Conservation (phyloP, 1,140 invertebrate genomes). For the Spodoptera litura region DNA sequence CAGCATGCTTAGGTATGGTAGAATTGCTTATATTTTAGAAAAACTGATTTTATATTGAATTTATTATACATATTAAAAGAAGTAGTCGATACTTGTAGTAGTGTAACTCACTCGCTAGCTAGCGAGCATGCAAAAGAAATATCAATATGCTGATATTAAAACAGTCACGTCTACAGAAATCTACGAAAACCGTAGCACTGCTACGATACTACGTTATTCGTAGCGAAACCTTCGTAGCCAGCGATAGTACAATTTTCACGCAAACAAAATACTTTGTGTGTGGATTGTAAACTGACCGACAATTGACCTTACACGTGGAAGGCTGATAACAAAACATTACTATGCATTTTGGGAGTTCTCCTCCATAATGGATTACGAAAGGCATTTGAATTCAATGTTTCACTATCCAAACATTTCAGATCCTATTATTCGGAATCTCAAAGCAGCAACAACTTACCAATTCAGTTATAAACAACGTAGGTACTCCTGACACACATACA, state of each 20-base stretch:
- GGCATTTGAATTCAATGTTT: background rate
- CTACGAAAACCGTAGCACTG: constrained; percentile 12
- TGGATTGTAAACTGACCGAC: background rate
- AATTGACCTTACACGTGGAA: too few species aligned
- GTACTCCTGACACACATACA: constrained; percentile 5
- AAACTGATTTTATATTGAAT: too few species aligned
- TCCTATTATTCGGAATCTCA: constrained; percentile 24
- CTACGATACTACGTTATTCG: constrained; percentile 18
- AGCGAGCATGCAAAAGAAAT: background rate
- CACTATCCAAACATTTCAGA: background rate
- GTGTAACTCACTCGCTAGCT: background rate
- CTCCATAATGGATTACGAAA: too few species aligned
- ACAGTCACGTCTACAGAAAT: constrained; percentile 12
- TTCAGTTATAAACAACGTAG: constrained; percentile 38
- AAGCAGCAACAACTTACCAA: constrained; percentile 21
- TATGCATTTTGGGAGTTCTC: too few species aligned
- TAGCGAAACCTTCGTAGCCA: constrained; percentile 24
- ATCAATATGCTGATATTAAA: constrained; percentile 6
- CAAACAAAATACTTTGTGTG: constrained; percentile 13
- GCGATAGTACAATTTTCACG: constrained; percentile 10
- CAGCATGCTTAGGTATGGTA: background rate
- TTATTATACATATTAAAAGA: too few species aligned
- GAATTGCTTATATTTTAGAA: too few species aligned
- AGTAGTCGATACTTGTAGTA: too few species aligned
- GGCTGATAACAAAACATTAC: too few species aligned